Base-by-base conservation (phyloP, 2,797 vertebrate genomes). In the Philypnodon macrostomus region DNA sequence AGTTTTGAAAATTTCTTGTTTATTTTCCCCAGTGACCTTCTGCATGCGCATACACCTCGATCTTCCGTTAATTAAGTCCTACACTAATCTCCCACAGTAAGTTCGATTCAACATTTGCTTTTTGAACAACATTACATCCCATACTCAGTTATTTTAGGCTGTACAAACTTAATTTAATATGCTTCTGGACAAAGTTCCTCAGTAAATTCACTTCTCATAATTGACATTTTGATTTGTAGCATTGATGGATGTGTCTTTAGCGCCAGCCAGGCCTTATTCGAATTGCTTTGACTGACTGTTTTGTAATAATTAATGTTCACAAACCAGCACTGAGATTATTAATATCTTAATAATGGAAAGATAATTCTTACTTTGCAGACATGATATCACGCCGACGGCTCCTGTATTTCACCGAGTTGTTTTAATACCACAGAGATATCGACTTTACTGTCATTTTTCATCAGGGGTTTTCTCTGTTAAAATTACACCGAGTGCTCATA, bases 141-240 rank as follows among this genome's bases (percentile, higher is more conserved):
- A 27, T 7, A 31, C 17, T 32, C 13, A 7, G 16, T 45, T 45
- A 19, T 45, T 45, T 45, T 21, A 46, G 29, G 17, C 15, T 50
- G 24, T 44, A 21, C 36, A 27, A 56, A 47, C 66, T 76, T 58
- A 60, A 70, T 37, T 39, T 36, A 67, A 37, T 42, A 67, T 26
- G 47, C 41, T 47, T 27, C 67, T 39, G 48, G 39, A 29, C 46
- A 7, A 38, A 47, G 38, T 27, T 58, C 53, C 17, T 2, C 35
- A 19, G 37, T 69, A 67, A 48, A 51, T 58, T n/a, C 31, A 19
- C 7, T 47, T 72, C 73, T 67, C 37, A 41, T 60, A 60, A 81
- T 75, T 69, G 31, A 39, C 47, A 49, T 53, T 80, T 83, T 82
- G 81, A 86, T 85, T 81, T 85, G 70, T 73, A 58, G 64, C 41